Base-by-base conservation (phyloP, 2,113 vertebrate genomes). In the Apeltes quadracus region DNA sequence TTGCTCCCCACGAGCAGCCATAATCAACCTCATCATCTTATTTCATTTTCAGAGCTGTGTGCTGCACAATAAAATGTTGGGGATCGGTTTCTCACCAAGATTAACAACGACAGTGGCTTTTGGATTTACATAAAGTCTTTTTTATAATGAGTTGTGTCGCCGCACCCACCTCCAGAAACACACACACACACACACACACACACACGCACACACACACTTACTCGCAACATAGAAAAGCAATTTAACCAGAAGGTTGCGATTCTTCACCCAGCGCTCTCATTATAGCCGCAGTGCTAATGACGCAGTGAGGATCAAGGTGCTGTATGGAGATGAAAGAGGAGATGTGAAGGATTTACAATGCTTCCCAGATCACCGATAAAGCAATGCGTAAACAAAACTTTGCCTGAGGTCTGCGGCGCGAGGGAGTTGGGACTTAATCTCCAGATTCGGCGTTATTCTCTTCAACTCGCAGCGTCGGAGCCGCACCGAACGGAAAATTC, bases 351-450 rank as follows among this genome's bases (percentile, higher is more conserved):
- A 86, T 88, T 89, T 85, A 88, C 82, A 85, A 84, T 84, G 82
- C 84, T 84, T 83, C 58, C 75, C 64, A 87, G 90, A 91, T 91
- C 79, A 78, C 86, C 61, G 90, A 90, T 92, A 88, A 89, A 82
- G 78, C 77, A 55, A 46, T 43, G 86, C 63, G 36, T 84, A 88
- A 90, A 92, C 90, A 91, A 89, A 85, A 86, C 81, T 75, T 65
- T 59, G 85, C 88, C 84, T 48, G 65, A 55, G 86, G 89, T 89
- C 76, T 38, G 41, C 73, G 57, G 78, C 74, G 55, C 65, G 34
- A 68, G 85, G 88, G 88, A 80, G 54, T 63, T 59, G 61, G 83
- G 83, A 86, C 87, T 90, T 87, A 84, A 75, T 78, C 86, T 82
- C 72, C 68, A 69, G 81, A 83, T 87, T 90, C 78, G 25, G 66